Conservation (phyloP, 2,888 invertebrate genomes). For the Andrena fulva region DNA sequence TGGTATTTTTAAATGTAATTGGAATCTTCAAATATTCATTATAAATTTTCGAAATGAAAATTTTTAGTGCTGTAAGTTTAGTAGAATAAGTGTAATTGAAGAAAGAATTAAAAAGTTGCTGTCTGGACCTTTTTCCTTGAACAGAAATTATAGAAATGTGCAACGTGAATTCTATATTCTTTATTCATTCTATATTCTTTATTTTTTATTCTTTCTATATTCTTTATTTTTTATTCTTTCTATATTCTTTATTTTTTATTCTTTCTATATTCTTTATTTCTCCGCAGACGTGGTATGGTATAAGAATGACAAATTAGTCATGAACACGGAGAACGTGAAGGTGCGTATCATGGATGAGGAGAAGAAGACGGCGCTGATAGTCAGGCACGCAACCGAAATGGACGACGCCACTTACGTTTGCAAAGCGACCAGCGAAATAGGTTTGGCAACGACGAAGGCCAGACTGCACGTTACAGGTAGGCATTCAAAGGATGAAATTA, state of each 20-base stretch:
- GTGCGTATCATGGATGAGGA: slow-evolving; percentile 89
- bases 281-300: slow-evolving; percentile 94
- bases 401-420: slow-evolving; percentile 93
- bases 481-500: background rate
- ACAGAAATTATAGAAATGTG: too few species aligned
- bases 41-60: too few species aligned
- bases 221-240: background rate
- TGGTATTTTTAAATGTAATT: too few species aligned
- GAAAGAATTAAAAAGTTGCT: too few species aligned
- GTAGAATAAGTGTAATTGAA: too few species aligned
- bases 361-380: slow-evolving; percentile 88
- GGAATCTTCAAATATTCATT: too few species aligned
- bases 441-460: slow-evolving; percentile 92
- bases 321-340: slow-evolving; percentile 90
- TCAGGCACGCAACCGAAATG: slow-evolving; percentile 88
- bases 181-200: too few species aligned
- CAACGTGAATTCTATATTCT: too few species aligned
- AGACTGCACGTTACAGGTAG: slow-evolving; percentile 89
- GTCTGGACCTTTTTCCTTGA: too few species aligned
- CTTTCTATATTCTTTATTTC: background rate
- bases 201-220: too few species aligned
- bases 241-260: background rate
- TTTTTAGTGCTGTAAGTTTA: too few species aligned
- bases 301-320: slow-evolving; percentile 92
- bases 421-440: slow-evolving; percentile 94